Conservation (phyloP, 2,888 invertebrate genomes). For the Clivina fossor region DNA sequence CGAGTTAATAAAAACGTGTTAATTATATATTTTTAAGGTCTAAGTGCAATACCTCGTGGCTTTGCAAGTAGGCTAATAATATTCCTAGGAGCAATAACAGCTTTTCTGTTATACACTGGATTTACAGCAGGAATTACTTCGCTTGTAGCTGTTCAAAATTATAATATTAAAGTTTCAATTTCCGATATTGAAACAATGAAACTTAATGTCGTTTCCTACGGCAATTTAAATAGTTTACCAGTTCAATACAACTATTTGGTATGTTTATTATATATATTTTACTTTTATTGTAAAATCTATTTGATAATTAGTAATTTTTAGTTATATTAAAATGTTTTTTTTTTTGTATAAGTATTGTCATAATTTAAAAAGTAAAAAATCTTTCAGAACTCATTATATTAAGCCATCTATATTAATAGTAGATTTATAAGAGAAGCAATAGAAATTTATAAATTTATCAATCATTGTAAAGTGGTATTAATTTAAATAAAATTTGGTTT, state of each 20-base stretch:
- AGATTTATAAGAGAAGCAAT: too few relatives aligned
- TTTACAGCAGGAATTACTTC: conserved; percentile 50
- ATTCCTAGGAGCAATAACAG: conserved; percentile 46
- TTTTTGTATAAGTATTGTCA: too few relatives aligned
- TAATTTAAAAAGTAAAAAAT: too few relatives aligned
- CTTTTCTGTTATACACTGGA: conserved; percentile 48
- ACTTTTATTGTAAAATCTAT: background rate
- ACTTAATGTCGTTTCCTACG: conserved; percentile 32
- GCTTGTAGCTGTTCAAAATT: conserved; percentile 44
- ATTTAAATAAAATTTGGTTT: too few relatives aligned
- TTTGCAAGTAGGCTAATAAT: conserved; percentile 46
- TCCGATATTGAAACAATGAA: conserved; percentile 38
- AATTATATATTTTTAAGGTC: conserved; percentile 41
- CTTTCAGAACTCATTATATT: too few relatives aligned
- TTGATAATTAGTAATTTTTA: conserved; percentile 1
- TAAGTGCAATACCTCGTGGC: conserved; percentile 46
- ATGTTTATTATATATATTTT: conserved; percentile 7
- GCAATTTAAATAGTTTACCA: conserved; percentile 20
- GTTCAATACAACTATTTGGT: conserved; percentile 28
- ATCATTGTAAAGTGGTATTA: too few relatives aligned
- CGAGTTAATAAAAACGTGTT: conserved; percentile 6
- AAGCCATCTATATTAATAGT: too few relatives aligned
- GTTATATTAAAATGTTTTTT: too few relatives aligned
- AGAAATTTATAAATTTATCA: too few relatives aligned
- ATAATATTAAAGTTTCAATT: conserved; percentile 37